Evolutionary conservation across 1,140 invertebrate genomes (phyloP).

Genomic region (Drosophila repleta): DNA sequence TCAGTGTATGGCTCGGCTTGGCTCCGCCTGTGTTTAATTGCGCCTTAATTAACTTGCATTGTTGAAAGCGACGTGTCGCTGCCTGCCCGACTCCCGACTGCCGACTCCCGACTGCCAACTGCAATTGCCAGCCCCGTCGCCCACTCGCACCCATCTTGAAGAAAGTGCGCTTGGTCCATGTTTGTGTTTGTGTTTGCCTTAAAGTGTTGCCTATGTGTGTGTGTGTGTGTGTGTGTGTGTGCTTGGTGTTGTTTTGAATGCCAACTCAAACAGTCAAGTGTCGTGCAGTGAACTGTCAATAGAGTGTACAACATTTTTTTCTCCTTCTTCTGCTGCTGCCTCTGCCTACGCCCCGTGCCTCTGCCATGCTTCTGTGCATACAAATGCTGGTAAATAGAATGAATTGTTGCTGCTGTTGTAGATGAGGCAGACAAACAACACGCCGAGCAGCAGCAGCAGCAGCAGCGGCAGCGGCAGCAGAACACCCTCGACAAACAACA

Average conservation of each 20-base stretch:
- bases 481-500: too few relatives aligned
- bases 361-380: constrained; percentile 34
- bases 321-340: constrained; percentile 21
- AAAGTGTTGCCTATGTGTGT: constrained; percentile 37
- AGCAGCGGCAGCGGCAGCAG: too few relatives aligned
- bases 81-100: constrained; percentile 20
- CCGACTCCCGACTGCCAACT: neutral
- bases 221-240: constrained; percentile 38
- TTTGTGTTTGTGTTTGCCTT: constrained; percentile 45
- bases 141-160: constrained; percentile 10
- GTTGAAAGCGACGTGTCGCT: constrained; percentile 68
- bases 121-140: neutral
- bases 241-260: constrained; percentile 71
- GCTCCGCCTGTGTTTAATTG: constrained; percentile 67
- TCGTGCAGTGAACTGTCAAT: constrained; percentile 82
- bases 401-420: constrained; percentile 30
- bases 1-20: constrained; percentile 20
- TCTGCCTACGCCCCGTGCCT: constrained; percentile 6
- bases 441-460: constrained; percentile 19
- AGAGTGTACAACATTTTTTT: constrained; percentile 72
- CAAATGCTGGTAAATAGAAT: constrained; percentile 61
- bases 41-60: constrained; percentile 81
- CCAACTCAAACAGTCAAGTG: constrained; percentile 82
- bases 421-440: constrained; percentile 66
- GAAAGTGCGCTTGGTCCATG: constrained; percentile 37